Evolutionary conservation across 2,888 invertebrate genomes (phyloP), one percentile per base, ranked within the genome.

Genomic region (Drosophila meridionalis): DNA sequence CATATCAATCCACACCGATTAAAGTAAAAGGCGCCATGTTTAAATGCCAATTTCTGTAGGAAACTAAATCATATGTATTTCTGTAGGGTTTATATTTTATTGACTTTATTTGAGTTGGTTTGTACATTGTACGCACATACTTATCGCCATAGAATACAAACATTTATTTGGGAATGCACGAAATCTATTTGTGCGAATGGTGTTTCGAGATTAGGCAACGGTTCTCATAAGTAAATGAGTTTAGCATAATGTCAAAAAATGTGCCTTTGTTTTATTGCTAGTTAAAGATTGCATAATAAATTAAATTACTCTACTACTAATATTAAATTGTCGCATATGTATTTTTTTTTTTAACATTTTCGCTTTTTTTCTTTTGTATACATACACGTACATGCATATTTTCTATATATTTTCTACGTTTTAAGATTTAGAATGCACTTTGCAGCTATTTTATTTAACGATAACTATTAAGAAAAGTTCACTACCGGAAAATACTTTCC

Each of bases 401-500:
- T 80, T 73, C 83, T 90, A 91, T 76, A 84, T 83, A 84, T 79
- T 87, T 73, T 59, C 79, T 78, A 78, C 78, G 81, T 42, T 79
- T 81, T 83, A 85, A 80, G 74, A 80, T 80, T 83, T 82, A 78
- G 87, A 89, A 89, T 87, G 87, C 89, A 89, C 84, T 89, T 69
- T 83, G 75, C 78, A 79, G 73, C 69, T 80, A 67, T 75, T 64
- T 64, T 53, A 53, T 69, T 68, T 56, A 69, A 80, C 63, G 73
- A 63, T 80, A 64, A 73, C 77, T 78, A 78, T 77, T 73, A 75
- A 85, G 92, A 92, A 84, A 92, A 92, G 81, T 92, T 92, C 76
- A 92, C 91, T 78, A 96, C 95, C 72, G 96, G 95, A 90, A 96
- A 95, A 86, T 96, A 96, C 70, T 95, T 95, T 53, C 95, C 95